Conservation (phyloP, 2,888 invertebrate genomes). For the Archips crataeganus region DNA sequence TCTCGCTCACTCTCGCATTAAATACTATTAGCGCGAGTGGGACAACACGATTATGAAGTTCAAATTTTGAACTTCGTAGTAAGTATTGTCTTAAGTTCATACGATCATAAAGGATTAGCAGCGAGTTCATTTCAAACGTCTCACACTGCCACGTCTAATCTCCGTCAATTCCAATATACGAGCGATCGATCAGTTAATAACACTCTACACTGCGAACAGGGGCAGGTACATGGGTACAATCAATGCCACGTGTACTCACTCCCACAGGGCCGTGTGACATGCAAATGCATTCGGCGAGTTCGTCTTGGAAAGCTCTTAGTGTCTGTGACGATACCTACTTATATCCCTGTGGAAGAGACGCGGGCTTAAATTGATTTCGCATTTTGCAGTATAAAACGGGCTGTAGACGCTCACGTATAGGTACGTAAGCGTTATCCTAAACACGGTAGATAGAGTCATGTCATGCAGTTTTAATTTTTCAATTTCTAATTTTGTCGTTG, state of each 20-base stretch:
- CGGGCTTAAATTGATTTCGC: constrained; percentile 17
- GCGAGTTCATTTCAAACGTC: background rate
- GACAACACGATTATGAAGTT: no score
- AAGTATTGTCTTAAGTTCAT: background rate
- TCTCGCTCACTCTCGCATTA: no score
- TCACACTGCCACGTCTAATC: constrained; percentile 18
- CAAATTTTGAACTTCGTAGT: no score
- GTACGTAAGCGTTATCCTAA: background rate
- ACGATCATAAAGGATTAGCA: background rate
- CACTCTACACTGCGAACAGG: constrained; percentile 46
- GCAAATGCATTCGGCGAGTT: constrained; percentile 80
- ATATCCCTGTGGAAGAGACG: constrained; percentile 43
- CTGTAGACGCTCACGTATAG: background rate
- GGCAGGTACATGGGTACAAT: constrained; percentile 69
- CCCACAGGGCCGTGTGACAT: constrained; percentile 76
- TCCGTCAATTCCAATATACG: constrained; percentile 33
- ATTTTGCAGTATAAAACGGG: constrained; percentile 23
- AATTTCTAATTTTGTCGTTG: background rate
- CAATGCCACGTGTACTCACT: constrained; percentile 74
- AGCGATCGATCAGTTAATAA: constrained; percentile 64
- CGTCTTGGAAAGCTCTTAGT: constrained; percentile 79
- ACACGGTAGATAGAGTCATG: background rate
- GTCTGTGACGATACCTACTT: constrained; percentile 46
- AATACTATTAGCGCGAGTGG: no score
- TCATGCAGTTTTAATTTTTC: background rate